Base-by-base conservation (phyloP, 2,113 vertebrate genomes). In the Oreochromis niloticus region DNA sequence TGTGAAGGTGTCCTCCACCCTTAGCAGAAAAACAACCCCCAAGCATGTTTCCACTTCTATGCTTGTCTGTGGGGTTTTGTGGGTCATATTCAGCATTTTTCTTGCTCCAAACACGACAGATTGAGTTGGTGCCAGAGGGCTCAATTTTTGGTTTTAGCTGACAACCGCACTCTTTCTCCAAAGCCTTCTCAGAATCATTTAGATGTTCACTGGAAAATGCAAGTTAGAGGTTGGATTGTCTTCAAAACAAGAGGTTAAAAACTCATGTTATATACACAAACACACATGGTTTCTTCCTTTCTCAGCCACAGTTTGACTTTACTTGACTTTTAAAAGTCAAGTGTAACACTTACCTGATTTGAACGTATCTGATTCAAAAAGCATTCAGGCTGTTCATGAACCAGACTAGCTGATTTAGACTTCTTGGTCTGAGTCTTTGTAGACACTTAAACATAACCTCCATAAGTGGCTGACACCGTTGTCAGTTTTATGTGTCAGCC, bases 1-100 rank as follows among this genome's bases (percentile, higher is more conserved):
- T 13, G 3, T 0, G 34, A 39, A 66, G 34, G 22, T 2, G 0
- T 22, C 34, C 1, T 13, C 34, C 59, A 63, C 3, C 1, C 30
- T 36, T 36, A 39, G 0, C 34, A 66, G 61, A 39, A 66, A 22
- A 66, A 66, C 34, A 39, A 66, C 61, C 61, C 19, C 10, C 61
- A 22, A 66, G 61, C 61, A 13, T 39, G 34, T 66, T 66, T 66
- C 11, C 34, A 66, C 39, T 66, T 66, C 19, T 11, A 34, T 39
- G 19, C 61, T 66, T 66, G 19, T 39, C 17, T 66, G 34, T 66
- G 36, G 61, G 10, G 61, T 39, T 66, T 13, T 39, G 19, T 39
- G 34, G 34, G 34, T 66, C 3, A 66, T 66, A 39, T 39, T 66
- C 61, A 66, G 19, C 61, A 66, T 13, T 66, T 66, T 66, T 66